Evolutionary conservation across 2,797 vertebrate genomes (phyloP), one percentile per base, ranked within the genome.

Genomic region (Myotis pilosus): DNA sequence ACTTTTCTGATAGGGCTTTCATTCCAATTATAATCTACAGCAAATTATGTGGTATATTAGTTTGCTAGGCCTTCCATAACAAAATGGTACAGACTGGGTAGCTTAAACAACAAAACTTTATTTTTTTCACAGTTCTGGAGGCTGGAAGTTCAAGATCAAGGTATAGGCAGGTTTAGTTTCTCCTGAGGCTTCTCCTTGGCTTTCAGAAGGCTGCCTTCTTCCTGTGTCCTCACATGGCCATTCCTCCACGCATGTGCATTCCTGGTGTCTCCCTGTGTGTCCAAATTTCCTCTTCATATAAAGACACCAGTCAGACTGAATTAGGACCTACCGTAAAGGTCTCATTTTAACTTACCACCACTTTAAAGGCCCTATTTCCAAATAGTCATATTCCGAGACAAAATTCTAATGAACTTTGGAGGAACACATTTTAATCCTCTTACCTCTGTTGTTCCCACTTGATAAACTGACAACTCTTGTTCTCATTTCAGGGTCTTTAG

Each of bases 111-210:
- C 41, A 44, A 51, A 75, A 86, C 13, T 91, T 57, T 62, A 82
- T 88, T 91, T 94, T 80, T 80, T 71, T 78, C 81, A 86, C 28
- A 60, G 23, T 72, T 89, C n/a, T 80, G 25, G 38, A 80, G 55
- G 53, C 47, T 38, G 16, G 8, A 88, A 47, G n/a, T 66, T 79
- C 17, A 84, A 89, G 20, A 64, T 16, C 20, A 72, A 57, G 57
- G 51, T 64, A 9, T n/a, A 81, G 25, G 12, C 12, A 60, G 28
- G 25, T 87, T 30, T 91, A 30, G 44, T 86, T 81, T 96, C 82
- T 82, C 38, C 89, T n/a, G 25, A 36, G 41, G 16, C 28, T n/a
- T 80, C 41, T n/a, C 20, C 23, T 80, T 62, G 36, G 33, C 55
- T 75, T 92, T 66, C 7, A 60, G 36, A 84, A 12, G 30, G 41